phyloP scores from a whole-genome alignment of 1,140 invertebrate species.

The Cydia strobilella region DNA sequence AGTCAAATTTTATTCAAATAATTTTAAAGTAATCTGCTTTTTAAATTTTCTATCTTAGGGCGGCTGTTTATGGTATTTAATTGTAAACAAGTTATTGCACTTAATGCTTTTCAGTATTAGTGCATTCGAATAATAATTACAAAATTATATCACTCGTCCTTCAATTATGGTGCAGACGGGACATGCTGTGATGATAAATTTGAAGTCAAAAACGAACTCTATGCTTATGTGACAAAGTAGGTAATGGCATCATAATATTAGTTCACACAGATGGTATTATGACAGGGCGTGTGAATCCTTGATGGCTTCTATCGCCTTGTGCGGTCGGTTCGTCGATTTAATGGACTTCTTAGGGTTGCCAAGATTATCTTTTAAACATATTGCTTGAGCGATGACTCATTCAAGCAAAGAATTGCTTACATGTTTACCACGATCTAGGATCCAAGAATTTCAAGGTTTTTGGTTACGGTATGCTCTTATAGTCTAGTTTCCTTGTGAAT shows the following conservation, averaged over 20 bases:
- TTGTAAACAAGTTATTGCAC: neutral
- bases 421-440: neutral
- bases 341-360: neutral
- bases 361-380: neutral
- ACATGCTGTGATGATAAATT: neutral
- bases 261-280: conserved; percentile 21
- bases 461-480: too few relatives aligned
- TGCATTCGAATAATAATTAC: conserved; percentile 5
- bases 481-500: too few relatives aligned
- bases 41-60: neutral
- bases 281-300: conserved; percentile 31
- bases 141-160: conserved; percentile 31
- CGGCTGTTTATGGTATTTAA: neutral
- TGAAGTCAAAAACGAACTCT: neutral
- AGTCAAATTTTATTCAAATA: neutral
- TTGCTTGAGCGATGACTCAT: neutral
- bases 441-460: too few relatives aligned
- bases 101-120: neutral
- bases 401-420: neutral
- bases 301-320: conserved; percentile 12
- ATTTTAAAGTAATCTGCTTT: neutral
- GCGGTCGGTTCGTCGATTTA: neutral
- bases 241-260: neutral
- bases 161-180: conserved; percentile 8
- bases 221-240: conserved; percentile 13